Percentiles rank a stretch among this genome's conserved stretches.
These are phyloP conservation scores for Cataglyphis rosenhaueri DNA, from an alignment of 2,888 invertebrate genomes.

Conservation along the genomic window DNA sequence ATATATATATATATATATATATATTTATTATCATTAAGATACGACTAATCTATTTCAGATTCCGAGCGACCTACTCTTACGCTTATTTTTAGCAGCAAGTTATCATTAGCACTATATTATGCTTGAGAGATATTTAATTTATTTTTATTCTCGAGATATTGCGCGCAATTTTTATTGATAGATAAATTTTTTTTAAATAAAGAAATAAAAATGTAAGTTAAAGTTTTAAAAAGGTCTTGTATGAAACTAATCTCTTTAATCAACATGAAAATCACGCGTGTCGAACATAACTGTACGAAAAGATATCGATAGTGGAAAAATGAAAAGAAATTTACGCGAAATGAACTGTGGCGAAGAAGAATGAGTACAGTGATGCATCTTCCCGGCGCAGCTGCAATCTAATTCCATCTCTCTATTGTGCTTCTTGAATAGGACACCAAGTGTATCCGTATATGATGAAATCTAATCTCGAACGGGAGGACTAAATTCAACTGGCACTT, in stretches of 20 bases:
- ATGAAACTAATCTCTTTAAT: neutral
- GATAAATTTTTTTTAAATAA: neutral
- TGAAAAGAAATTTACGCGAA: slow-evolving; percentile 21
- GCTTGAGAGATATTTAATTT: neutral
- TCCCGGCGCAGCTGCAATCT: slow-evolving; percentile 24
- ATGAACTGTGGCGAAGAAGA: slow-evolving; percentile 3
- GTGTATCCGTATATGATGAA: slow-evolving; percentile 21
- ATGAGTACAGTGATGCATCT: slow-evolving; percentile 14
- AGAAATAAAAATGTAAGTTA: neutral
- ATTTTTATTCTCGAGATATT: neutral
- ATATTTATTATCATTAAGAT: neutral
- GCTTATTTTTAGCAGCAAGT: slow-evolving; percentile 30
- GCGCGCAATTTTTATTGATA: neutral
- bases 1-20: too few species aligned
- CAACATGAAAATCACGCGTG: neutral
- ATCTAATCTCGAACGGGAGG: slow-evolving; percentile 17
- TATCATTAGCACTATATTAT: neutral
- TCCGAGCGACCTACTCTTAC: slow-evolving; percentile 13
- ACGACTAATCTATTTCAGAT: slow-evolving; percentile 30
- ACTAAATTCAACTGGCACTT: neutral
- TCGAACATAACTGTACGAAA: neutral
- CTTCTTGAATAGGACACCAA: slow-evolving; percentile 6
- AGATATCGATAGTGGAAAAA: slow-evolving; percentile 37
- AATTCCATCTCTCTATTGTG: slow-evolving; percentile 28
- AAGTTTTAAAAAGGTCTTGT: neutral